Conservation (phyloP, 2,113 vertebrate genomes). For the Hipposideros armiger region DNA sequence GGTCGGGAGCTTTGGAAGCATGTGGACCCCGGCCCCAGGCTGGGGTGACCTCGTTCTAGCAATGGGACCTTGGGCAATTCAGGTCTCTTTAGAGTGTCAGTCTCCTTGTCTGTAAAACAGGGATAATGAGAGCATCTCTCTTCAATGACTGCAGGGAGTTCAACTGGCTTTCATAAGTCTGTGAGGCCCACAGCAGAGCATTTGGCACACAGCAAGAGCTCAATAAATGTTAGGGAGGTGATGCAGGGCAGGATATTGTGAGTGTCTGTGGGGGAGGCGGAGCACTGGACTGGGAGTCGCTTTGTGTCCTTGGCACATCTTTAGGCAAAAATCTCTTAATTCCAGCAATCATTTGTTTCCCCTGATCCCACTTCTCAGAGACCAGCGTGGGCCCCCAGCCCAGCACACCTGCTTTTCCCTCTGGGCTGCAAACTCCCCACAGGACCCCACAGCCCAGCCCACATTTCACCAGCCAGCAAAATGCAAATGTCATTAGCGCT, state of each 20-base stretch:
- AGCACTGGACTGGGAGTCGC: not conserved
- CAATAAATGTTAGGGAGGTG: not conserved
- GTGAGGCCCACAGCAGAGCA: not conserved
- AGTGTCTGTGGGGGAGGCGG: accelerated
- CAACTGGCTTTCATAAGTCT: not conserved
- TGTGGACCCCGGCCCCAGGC: accelerated
- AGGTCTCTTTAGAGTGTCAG: not conserved
- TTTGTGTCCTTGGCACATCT: not conserved
- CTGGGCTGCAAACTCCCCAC: not conserved
- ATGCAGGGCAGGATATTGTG: not conserved
- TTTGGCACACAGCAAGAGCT: not conserved
- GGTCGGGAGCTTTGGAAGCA: not conserved
- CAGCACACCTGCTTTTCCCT: not conserved
- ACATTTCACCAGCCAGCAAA: constrained; percentile 16
- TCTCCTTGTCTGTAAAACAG: not conserved
- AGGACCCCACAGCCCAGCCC: not conserved
- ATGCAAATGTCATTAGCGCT: constrained; percentile 63
- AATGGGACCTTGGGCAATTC: not conserved
- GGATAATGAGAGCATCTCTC: not conserved
- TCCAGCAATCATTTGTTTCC: not conserved
- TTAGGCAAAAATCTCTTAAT: not conserved
- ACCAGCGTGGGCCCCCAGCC: accelerated
- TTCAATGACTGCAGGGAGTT: not conserved
- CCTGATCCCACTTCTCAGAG: not conserved
- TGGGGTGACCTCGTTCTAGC: not conserved